Conservation (phyloP, 2,797 vertebrate genomes). For the Furcifer pardalis region DNA sequence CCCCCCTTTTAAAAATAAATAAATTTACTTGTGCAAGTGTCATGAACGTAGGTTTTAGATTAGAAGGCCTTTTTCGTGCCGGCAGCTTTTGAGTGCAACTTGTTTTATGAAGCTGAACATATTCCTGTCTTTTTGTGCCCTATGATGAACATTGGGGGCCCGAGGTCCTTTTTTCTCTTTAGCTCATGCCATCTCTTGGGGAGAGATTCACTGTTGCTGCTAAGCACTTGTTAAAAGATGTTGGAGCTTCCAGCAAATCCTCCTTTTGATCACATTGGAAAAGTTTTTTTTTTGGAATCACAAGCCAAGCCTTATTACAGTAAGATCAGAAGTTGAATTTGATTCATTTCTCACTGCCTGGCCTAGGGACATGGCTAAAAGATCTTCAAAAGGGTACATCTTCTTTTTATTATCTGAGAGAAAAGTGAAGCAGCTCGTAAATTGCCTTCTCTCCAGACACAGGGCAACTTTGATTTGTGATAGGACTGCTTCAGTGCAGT, state of each 20-base stretch:
- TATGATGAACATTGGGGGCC: not conserved
- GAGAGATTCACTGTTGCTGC: not conserved
- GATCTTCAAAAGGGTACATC: conserved; percentile 35
- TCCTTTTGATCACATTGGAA: conserved; percentile 19
- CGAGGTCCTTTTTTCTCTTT: not conserved
- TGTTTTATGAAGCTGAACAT: not conserved
- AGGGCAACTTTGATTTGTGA: conserved; percentile 46
- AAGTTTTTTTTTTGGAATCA: not conserved
- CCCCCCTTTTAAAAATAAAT: not conserved
- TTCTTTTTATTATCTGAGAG: conserved; percentile 50
- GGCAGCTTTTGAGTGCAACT: not conserved
- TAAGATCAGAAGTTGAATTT: conserved; percentile 34
- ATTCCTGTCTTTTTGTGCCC: not conserved
- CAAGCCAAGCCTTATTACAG: conserved; percentile 18
- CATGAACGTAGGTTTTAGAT: not conserved
- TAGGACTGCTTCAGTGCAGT: conserved; percentile 39
- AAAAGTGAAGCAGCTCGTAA: conserved; percentile 52
- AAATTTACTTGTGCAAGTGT: not conserved
- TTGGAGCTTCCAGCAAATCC: conserved; percentile 7
- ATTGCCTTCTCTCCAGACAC: conserved; percentile 45
- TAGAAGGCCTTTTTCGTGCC: not conserved
- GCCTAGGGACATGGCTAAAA: conserved; percentile 32
- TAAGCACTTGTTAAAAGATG: conserved; percentile 24
- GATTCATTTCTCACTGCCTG: conserved; percentile 44
- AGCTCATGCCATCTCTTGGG: not conserved